A percentile compares a stretch with the other conserved stretches of the same genome.
Conservation (phyloP, 2,888 invertebrate species). For the Clistopyga incitator region DNA sequence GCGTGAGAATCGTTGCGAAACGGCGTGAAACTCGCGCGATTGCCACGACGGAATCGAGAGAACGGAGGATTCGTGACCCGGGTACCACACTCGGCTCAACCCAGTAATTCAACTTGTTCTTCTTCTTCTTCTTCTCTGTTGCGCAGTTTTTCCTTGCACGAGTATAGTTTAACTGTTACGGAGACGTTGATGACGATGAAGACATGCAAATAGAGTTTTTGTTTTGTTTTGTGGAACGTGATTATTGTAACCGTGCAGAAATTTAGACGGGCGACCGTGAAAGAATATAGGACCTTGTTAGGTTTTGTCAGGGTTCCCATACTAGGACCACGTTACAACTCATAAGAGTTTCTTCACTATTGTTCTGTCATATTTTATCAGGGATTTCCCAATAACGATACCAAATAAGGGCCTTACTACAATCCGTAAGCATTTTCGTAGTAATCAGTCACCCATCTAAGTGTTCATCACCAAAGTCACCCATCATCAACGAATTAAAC, state of each 20-base stretch:
- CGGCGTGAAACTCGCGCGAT: constrained; percentile 8
- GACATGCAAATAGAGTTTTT: constrained; percentile 9
- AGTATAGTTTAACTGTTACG: not conserved
- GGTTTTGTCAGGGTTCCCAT: too few species aligned
- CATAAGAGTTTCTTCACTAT: too few species aligned
- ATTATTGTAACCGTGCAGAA: not conserved
- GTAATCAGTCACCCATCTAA: too few species aligned
- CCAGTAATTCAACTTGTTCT: constrained; percentile 39
- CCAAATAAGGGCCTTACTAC: too few species aligned
- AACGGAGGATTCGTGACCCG: constrained; percentile 50
- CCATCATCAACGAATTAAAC: too few species aligned
- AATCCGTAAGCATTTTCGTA: too few species aligned
- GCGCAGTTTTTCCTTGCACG: constrained; percentile 23
- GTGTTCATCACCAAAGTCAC: too few species aligned
- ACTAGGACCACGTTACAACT: too few species aligned
- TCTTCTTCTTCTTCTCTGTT: constrained; percentile 20
- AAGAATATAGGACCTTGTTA: too few species aligned
- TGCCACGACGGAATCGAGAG: not conserved
- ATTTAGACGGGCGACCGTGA: too few species aligned
- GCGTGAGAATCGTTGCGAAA: constrained; percentile 62
- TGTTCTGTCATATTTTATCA: too few species aligned
- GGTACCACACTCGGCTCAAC: constrained; percentile 9
- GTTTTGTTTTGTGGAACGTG: constrained; percentile 3
- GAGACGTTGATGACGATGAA: not conserved
- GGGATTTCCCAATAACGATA: too few species aligned